phyloP scores from a whole-genome alignment of 2,888 invertebrate genomes.

The Lithophane ornitopus region DNA sequence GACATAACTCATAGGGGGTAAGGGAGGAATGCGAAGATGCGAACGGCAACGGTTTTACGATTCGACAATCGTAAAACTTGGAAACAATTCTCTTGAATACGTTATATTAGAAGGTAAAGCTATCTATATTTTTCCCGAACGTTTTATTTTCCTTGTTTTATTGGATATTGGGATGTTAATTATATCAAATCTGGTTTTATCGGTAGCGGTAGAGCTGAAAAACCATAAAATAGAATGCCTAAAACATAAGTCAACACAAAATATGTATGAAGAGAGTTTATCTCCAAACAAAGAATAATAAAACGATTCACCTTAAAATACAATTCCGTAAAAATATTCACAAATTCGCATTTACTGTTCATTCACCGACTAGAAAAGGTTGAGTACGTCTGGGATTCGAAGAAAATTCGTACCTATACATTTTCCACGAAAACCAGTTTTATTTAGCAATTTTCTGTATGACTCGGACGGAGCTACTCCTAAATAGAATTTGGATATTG shows the following conservation, averaged over 20 bases:
- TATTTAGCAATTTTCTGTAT: slow-evolving; percentile 54
- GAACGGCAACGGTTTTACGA: slow-evolving; percentile 75
- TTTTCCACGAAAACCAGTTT: slow-evolving; percentile 48
- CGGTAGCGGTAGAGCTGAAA: background rate
- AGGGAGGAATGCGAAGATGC: slow-evolving; percentile 60
- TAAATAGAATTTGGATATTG: slow-evolving; percentile 53
- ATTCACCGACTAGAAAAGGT: slow-evolving; percentile 42
- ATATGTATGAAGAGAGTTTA: background rate
- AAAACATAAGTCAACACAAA: slow-evolving; percentile 11
- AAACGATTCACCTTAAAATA: slow-evolving; percentile 29
- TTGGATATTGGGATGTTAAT: slow-evolving; percentile 35
- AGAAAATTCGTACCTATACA: slow-evolving; percentile 47
- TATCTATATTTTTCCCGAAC: slow-evolving; percentile 55
- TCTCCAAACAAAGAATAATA: slow-evolving; percentile 30
- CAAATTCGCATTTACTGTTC: slow-evolving; percentile 43
- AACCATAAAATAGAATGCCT: background rate
- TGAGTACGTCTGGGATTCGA: slow-evolving; percentile 42
- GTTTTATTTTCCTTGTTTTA: slow-evolving; percentile 44
- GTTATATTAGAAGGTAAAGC: slow-evolving; percentile 66
- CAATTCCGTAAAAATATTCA: slow-evolving; percentile 45
- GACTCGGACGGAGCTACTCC: slow-evolving; percentile 32
- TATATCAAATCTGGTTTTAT: slow-evolving; percentile 23
- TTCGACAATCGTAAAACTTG: slow-evolving; percentile 76
- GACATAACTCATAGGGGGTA: slow-evolving; percentile 73
- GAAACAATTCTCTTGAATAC: slow-evolving; percentile 75